Conservation (phyloP, 1,140 invertebrate species). For the Zaprionus ghesquierei region DNA sequence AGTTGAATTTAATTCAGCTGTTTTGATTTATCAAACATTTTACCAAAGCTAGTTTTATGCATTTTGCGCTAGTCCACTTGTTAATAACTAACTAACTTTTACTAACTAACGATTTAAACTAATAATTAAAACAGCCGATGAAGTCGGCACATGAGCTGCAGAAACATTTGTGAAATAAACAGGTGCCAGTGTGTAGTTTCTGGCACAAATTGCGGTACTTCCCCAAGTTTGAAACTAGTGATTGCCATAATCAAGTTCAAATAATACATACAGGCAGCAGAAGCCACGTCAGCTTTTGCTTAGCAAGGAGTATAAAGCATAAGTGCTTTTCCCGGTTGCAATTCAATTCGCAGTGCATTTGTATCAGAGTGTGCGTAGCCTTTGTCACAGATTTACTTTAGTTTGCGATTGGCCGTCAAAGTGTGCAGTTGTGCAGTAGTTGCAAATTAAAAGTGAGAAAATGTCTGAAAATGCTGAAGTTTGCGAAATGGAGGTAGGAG, state of each 20-base stretch:
- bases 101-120: too few species aligned
- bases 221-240: neutral
- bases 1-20: too few species aligned
- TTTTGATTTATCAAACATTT: too few species aligned
- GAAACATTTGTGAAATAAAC: neutral
- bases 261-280: neutral
- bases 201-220: slow-evolving; percentile 7
- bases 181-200: neutral
- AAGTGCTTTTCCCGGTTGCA: neutral
- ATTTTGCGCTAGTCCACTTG: neutral
- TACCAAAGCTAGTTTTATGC: neutral
- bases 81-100: too few species aligned
- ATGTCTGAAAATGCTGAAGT: slow-evolving; percentile 1
- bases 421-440: neutral
- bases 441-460: neutral
- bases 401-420: neutral
- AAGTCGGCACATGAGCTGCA: too few species aligned
- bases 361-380: neutral
- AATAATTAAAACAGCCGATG: too few species aligned
- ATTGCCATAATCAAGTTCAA: neutral
- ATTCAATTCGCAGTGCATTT: neutral
- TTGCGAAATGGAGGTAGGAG: slow-evolving; percentile 12
- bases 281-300: slow-evolving; percentile 10
- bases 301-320: neutral
- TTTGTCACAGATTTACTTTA: slow-evolving; percentile 1